Evolutionary conservation across 2,888 invertebrate species (phyloP), one percentile per base, ranked within the genome.

Genomic region (Drosophila mayaguana): DNA sequence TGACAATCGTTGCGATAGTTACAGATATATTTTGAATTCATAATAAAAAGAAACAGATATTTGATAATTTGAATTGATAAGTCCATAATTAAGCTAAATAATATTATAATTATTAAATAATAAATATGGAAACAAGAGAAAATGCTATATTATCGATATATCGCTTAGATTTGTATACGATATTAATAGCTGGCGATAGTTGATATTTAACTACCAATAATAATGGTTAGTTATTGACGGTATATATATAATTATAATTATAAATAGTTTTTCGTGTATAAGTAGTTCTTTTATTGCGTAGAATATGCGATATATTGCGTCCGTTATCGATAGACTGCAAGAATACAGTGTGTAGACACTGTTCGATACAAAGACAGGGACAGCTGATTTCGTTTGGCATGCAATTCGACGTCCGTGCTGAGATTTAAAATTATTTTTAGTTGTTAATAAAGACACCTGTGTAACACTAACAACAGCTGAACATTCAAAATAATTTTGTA

Each of bases 371-470:
- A 36, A 59, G 42, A 50, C 48, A 54, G 34, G 45, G 61, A 75
- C 78, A 78, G 78, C 80, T 78, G 78, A 60, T 59, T 63, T 56
- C 34, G 32, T 20, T 38, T 72, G 50, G 63, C 72, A 68, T 78
- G 76, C 68, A 79, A 38, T 66, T 72, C 46, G 60, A 25, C 11
- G 50, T 59, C 38, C 40, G 57, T 50, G 59, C 63, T 64, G 75
- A 54, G 63, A 36, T 67, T 63, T n/a, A 59, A 62, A 75, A 75
- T 75, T 79, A 78, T 79, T 78, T 77, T 54, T 78, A 77, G 77
- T 75, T 71, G 61, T 25, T 51, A 51, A 63, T 50, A 28, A 55
- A 78, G 66, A 77, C 80, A 80, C 80, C 77, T 80, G 80, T 72
- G 25, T 48, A 61, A 55, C 53, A 66, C n/a, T 18, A 43, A 18